phyloP scores from a whole-genome alignment of 2,888 invertebrate genomes.

The Colostygia pectinataria region DNA sequence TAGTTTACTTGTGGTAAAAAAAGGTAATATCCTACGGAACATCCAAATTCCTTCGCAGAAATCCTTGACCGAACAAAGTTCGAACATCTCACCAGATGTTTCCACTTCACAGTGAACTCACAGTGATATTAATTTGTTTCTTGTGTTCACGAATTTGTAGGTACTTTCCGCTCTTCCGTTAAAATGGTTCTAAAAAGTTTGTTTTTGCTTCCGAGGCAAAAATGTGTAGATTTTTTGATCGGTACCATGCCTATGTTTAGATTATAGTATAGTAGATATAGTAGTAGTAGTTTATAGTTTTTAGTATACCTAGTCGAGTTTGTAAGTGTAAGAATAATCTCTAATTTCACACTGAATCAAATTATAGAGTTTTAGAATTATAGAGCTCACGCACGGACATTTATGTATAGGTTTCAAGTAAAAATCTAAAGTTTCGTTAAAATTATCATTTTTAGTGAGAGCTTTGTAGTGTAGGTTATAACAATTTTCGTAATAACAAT shows the following conservation, averaged over 20 bases:
- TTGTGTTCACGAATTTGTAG: slow-evolving; percentile 76
- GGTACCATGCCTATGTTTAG: slow-evolving; percentile 17
- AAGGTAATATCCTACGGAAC: slow-evolving; percentile 18
- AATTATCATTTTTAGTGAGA: no score
- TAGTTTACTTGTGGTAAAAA: slow-evolving; percentile 1
- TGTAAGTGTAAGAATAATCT: no score
- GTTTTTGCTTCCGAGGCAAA: slow-evolving; percentile 40
- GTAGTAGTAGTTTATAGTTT: no score
- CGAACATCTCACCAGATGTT: slow-evolving; percentile 55
- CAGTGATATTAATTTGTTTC: slow-evolving; percentile 70
- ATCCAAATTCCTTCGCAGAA: slow-evolving; percentile 14
- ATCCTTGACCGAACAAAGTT: slow-evolving; percentile 30
- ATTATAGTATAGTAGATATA: no score
- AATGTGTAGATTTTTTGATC: slow-evolving; percentile 35
- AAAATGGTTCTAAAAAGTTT: slow-evolving; percentile 36
- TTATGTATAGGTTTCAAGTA: no score
- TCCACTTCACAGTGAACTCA: slow-evolving; percentile 57
- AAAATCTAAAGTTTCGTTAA: no score
- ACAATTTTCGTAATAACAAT: no score
- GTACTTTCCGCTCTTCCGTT: slow-evolving; percentile 65
- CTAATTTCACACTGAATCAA: no score
- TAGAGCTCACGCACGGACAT: no score
- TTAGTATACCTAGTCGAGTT: no score
- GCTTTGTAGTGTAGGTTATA: no score
- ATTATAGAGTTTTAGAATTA: no score